Evolutionary conservation across 2,888 invertebrate genomes (phyloP), one percentile per base, ranked within the genome.

Genomic region (Leptothorax acervorum): DNA sequence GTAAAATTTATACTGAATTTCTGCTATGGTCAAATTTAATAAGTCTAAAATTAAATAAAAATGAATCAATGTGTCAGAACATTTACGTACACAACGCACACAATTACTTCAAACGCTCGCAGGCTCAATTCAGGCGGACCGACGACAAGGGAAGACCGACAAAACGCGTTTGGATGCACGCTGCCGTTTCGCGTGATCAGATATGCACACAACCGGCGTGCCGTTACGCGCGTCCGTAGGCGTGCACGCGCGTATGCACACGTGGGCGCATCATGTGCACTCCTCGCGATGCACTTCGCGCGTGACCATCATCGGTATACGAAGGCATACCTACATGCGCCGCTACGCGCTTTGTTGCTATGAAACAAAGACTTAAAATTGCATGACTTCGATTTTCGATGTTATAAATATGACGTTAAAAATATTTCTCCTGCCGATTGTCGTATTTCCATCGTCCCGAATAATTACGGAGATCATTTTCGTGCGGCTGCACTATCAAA

Each of bases 151-250:
- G 48, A 76, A 85, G 85, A 84, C 86, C 71, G 70, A 82, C 85
- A 63, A 71, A 78, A 68, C 85, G 84, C 87, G 91, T 91, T 85
- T 86, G 82, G 85, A 92, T 91, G 88, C 90, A 88, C 83, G 88
- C 68, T 82, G 85, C 89, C 91, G 92, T 93, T 93, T 91, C 89
- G 91, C 91, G 88, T 90, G 91, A 92, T 92, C 92, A 91, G 92
- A 93, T 92, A 92, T 71, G 79, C 71, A 48, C 60, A 71, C 60
- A 71, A 79, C 57, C 70, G 48, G 31, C 71, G 70, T 65, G 51
- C 65, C 65, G 76, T 35, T 53, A 90, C 90, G 83, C 88, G 71
- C 87, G 63, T 83, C 48, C 81, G 75, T 78, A 55, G 68, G 68
- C 55, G 78, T 70, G 65, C 68, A 55, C 78, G 31, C 68, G 78